Base-by-base conservation (phyloP, 2,113 vertebrate genomes). In the Bufo bufo region DNA sequence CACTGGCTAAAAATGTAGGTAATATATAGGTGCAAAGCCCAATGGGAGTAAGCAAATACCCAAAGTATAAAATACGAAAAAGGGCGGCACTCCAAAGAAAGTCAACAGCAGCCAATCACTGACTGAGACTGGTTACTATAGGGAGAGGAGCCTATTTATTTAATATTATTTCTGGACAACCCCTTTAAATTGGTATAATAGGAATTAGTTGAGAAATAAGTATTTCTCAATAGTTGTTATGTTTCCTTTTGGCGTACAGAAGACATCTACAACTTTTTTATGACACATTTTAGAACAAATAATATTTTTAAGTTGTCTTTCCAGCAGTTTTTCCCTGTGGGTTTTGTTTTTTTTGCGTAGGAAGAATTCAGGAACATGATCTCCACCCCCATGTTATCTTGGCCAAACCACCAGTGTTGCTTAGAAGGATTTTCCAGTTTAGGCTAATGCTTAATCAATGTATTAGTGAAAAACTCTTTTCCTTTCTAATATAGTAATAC, bases 321-420 rank as follows among this genome's bases (percentile, higher is more conserved):
- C 74, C 43, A 78, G 33, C 59, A 78, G 17, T 52, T 86, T 49
- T 52, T 52, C 43, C 85, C 85, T 49, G n/a, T 78, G 85, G 74
- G 75, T 33, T 33, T 33, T 33, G n/a, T 33, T 59, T 75, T 69
- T 17, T 66, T 78, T 78, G 75, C 47, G 85, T 86, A 86, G 75
- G 75, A 77, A 52, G 59, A 66, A 52, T 33, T 86, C 23, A 45
- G 72, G 20, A 86, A 77, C 74, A 65, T 63, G 10, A 17, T 86
- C 19, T 63, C 33, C 74, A 63, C 74, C 72, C 71, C 58, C 85
- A 78, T 78, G 33, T 54, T 14, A 61, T 86, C 75, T 78, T 86
- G 47, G 85, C 75, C 74, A 77, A 77, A n/a, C 72, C 59, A 77
- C 47, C 20, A 11, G 45, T 78, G 45, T 63, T 78, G 12, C 72